Evolutionary conservation across 2,113 vertebrate species (phyloP).

Genomic region (Carollia perspicillata): DNA sequence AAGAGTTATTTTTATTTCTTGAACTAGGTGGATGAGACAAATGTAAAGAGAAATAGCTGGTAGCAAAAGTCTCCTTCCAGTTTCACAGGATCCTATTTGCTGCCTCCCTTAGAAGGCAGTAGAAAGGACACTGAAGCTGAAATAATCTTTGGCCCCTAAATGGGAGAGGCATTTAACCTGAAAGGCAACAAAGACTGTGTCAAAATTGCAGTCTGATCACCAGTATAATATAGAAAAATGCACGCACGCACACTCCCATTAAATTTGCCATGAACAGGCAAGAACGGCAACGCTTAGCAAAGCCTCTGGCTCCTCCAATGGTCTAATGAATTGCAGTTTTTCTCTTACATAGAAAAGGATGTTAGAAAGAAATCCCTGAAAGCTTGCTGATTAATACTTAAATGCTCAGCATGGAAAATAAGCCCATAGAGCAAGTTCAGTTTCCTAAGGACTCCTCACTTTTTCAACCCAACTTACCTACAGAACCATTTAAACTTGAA

Average conservation of each 20-base stretch:
- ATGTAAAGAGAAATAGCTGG: background rate
- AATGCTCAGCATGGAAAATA: constrained; percentile 55
- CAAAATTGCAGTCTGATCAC: background rate
- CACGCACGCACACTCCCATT: background rate
- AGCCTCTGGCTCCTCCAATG: constrained; percentile 58
- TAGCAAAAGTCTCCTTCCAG: background rate
- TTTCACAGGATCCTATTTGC: background rate
- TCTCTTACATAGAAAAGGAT: constrained; percentile 68
- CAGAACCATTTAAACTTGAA: background rate
- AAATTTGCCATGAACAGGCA: background rate
- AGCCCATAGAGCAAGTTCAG: constrained; percentile 31
- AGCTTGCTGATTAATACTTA: constrained; percentile 64
- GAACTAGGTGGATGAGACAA: background rate
- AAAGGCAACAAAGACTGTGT: background rate
- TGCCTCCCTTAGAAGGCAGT: background rate
- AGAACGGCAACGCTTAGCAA: constrained; percentile 35
- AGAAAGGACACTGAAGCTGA: background rate
- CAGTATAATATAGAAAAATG: background rate
- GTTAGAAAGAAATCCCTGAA: constrained; percentile 73
- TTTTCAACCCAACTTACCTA: background rate
- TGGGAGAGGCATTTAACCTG: background rate
- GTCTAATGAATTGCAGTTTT: constrained; percentile 47
- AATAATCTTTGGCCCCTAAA: background rate
- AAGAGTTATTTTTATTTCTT: background rate
- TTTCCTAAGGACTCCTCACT: background rate